Conservation (phyloP, 2,113 vertebrate species). For the Pantherophis guttatus region DNA sequence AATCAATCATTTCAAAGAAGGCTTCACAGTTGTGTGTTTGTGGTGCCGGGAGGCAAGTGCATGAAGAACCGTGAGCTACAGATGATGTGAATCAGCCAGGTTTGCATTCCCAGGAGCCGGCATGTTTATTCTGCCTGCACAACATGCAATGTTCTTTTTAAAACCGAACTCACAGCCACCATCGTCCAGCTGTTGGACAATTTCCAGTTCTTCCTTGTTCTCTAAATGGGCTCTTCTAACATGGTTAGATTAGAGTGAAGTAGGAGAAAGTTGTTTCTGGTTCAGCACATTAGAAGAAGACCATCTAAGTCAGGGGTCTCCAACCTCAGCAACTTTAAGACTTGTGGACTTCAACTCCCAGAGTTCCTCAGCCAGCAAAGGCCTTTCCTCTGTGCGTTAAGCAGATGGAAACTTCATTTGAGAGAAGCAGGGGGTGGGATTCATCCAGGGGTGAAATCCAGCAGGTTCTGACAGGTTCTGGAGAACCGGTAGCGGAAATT, state of each 20-base stretch:
- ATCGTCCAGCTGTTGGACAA: background rate
- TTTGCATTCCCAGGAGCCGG: background rate
- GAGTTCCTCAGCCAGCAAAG: too few species aligned
- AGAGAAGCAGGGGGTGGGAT: too few species aligned
- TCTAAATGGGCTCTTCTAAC: background rate
- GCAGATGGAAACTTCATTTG: too few species aligned
- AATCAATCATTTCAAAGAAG: background rate
- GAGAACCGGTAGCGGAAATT: too few species aligned
- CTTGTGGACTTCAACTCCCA: too few species aligned
- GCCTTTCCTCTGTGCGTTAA: too few species aligned
- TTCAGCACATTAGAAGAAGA: background rate
- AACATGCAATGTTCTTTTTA: background rate
- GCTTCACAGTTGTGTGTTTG: background rate
- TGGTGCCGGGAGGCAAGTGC: too few species aligned
- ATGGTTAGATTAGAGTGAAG: background rate
- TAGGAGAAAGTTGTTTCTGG: background rate
- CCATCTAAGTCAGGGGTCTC: background rate
- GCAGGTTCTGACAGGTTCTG: too few species aligned
- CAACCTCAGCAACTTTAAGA: too few species aligned
- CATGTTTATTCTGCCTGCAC: background rate
- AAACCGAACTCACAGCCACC: background rate
- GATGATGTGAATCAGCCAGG: background rate
- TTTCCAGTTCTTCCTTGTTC: background rate
- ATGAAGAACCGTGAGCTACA: too few species aligned
- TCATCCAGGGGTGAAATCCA: too few species aligned